Conservation (phyloP, 2,797 vertebrate species). For the Ctenosaura bakeri region DNA sequence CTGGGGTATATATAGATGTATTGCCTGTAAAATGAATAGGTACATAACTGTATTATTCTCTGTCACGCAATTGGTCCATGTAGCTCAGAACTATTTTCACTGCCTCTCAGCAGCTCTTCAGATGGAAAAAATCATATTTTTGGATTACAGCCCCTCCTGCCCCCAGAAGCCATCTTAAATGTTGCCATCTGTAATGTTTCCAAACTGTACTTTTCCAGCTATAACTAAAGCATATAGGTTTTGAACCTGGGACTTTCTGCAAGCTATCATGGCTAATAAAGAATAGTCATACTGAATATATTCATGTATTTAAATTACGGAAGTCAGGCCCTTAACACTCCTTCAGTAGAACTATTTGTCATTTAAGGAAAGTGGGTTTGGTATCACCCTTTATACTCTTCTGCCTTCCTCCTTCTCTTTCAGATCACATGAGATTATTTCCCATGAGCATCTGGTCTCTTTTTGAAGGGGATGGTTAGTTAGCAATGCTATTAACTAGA, state of each 20-base stretch:
- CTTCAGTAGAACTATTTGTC: constrained; percentile 51
- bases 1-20: neutral
- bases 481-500: neutral
- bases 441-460: neutral
- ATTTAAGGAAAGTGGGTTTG: neutral
- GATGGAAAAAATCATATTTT: no score
- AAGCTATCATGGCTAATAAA: neutral
- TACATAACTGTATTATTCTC: neutral
- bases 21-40: neutral
- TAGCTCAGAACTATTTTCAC: neutral
- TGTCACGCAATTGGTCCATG: neutral
- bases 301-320: constrained; percentile 29
- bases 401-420: neutral
- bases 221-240: neutral
- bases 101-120: neutral
- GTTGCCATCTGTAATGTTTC: no score
- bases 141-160: neutral
- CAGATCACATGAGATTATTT: neutral
- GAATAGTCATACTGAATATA: neutral
- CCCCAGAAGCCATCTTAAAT: no score
- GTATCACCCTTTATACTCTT: neutral
- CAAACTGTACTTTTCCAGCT: no score
- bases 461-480: neutral
- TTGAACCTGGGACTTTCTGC: neutral
- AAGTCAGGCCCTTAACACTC: constrained; percentile 20